Evolutionary conservation across 2,113 vertebrate species (phyloP).

Genomic region (Dasyornis broadbenti): DNA sequence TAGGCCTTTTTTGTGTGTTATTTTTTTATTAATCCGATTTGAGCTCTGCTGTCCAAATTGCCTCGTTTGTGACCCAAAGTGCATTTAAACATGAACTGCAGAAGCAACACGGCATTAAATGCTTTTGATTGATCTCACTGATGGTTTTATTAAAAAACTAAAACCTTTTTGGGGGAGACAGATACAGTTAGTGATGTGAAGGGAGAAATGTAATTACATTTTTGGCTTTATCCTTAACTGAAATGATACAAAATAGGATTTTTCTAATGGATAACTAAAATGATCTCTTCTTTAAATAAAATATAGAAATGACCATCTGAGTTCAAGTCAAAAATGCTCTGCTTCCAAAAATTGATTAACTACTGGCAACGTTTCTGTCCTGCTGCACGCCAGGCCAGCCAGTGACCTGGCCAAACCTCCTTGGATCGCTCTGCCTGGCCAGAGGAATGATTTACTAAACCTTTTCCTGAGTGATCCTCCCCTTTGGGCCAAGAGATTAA

Average conservation of each 20-base stretch:
- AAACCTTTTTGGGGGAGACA: conserved; percentile 44
- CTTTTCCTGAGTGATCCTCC: conserved; percentile 17
- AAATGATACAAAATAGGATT: conserved; percentile 44
- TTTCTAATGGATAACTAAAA: conserved; percentile 61
- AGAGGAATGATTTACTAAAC: conserved; percentile 47
- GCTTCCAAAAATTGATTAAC: conserved; percentile 57
- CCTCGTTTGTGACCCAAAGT: conserved; percentile 56
- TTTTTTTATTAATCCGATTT: conserved; percentile 34
- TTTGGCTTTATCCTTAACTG: conserved; percentile 55
- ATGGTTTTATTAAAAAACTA: conserved; percentile 66
- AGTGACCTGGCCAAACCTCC: not conserved
- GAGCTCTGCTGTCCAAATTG: conserved; percentile 48
- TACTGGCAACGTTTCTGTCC: not conserved
- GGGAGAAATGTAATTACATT: conserved; percentile 58
- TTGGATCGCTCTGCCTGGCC: conserved; percentile 13
- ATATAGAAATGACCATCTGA: conserved; percentile 23
- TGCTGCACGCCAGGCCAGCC: not conserved
- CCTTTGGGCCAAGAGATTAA: conserved; percentile 10
- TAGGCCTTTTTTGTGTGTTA: not conserved
- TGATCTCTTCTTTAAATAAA: conserved; percentile 59
- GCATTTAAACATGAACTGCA: conserved; percentile 65
- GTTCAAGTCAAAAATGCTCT: conserved; percentile 35
- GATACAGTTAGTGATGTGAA: conserved; percentile 29
- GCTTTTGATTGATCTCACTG: conserved; percentile 64
- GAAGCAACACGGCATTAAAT: conserved; percentile 51